A percentile compares a stretch with the other conserved stretches of the same genome.
Evolutionary conservation across 1,140 invertebrate species (phyloP).

Genomic region (Drosophila baimaii): DNA sequence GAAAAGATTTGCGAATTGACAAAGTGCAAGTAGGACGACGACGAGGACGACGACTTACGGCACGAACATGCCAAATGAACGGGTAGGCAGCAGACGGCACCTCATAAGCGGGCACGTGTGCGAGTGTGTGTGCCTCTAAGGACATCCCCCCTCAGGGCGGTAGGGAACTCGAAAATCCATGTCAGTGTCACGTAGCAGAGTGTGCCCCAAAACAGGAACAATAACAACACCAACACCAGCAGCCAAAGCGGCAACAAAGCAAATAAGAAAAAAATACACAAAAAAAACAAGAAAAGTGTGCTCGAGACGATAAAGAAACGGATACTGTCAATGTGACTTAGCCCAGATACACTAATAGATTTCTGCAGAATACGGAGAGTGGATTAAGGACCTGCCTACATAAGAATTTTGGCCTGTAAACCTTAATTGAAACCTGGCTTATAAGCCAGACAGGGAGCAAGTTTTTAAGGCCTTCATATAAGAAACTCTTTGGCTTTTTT

Average conservation of each 20-base stretch:
- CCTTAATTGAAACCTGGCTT: neutral
- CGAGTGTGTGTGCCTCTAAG: conserved; percentile 46
- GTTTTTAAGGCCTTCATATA: neutral
- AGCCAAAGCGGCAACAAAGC: conserved; percentile 36
- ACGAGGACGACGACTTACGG: conserved; percentile 37
- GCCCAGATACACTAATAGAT: conserved; percentile 50
- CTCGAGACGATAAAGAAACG: conserved; percentile 47
- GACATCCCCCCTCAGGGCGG: conserved; percentile 69
- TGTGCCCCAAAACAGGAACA: conserved; percentile 61
- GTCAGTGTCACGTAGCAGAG: conserved; percentile 79
- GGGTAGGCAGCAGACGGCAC: conserved; percentile 44
- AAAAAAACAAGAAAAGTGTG: conserved; percentile 49
- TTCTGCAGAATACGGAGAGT: conserved; percentile 5
- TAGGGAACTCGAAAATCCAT: conserved; percentile 81
- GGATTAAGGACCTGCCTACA: conserved; percentile 9
- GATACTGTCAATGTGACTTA: conserved; percentile 46
- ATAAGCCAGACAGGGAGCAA: neutral
- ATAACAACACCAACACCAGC: conserved; percentile 41
- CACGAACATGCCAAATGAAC: conserved; percentile 39
- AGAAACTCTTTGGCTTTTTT: too few relatives aligned
- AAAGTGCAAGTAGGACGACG: conserved; percentile 68
- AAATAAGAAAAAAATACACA: conserved; percentile 4
- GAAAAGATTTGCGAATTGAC: conserved; percentile 83
- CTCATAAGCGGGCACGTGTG: conserved; percentile 38
- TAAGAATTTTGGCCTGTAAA: neutral